These are phyloP conservation scores for Protodeltote pygarga DNA, from an alignment of 2,888 invertebrate genomes.

Conservation along the genomic window DNA sequence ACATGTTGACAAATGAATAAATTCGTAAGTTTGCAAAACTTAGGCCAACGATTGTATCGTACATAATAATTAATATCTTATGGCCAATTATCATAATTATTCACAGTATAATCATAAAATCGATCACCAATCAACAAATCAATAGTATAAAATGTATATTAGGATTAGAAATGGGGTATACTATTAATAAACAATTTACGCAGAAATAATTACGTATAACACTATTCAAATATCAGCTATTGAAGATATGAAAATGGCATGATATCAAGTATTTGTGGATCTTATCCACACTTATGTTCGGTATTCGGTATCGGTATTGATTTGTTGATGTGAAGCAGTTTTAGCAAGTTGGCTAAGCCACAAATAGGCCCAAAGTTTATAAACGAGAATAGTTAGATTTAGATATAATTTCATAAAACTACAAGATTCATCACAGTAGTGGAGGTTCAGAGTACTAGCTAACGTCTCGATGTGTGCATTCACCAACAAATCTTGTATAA, in stretches of 20 bases:
- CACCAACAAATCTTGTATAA: constrained; percentile 42
- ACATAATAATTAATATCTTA: constrained; percentile 24
- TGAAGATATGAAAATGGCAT: not conserved
- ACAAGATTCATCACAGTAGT: constrained; percentile 38
- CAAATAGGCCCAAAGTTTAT: constrained; percentile 35
- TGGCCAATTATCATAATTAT: constrained; percentile 34
- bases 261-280: constrained; percentile 1
- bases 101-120: constrained; percentile 25
- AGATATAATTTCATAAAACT: constrained; percentile 32
- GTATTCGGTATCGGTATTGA: too few species aligned
- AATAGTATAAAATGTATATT: constrained; percentile 21
- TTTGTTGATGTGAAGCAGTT: constrained; percentile 39
- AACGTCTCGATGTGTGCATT: constrained; percentile 12
- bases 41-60: constrained; percentile 42
- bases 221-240: constrained; percentile 7
- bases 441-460: constrained; percentile 40
- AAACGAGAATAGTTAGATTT: constrained; percentile 29
- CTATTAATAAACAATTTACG: constrained; percentile 17
- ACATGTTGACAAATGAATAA: constrained; percentile 58
- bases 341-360: constrained; percentile 31
- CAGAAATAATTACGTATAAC: constrained; percentile 10
- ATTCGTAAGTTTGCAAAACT: constrained; percentile 52
- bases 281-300: not conserved
- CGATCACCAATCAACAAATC: constrained; percentile 44
- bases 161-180: constrained; percentile 2